Conservation (phyloP, 2,888 invertebrate species). For the Seladonia tumulorum region DNA sequence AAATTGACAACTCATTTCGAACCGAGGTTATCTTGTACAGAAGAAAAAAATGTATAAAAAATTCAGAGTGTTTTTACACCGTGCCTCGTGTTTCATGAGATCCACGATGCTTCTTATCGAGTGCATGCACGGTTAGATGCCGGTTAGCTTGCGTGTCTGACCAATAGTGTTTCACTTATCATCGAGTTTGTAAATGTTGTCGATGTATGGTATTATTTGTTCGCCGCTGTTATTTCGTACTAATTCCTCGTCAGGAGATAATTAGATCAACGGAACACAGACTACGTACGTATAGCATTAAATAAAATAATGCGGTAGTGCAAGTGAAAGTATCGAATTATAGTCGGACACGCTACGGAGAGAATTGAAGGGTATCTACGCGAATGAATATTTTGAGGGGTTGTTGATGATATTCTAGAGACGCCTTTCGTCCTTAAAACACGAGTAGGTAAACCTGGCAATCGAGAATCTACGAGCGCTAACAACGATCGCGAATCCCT, state of each 20-base stretch:
- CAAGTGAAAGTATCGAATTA: not conserved
- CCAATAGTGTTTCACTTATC: not conserved
- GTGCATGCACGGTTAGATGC: too few relatives aligned
- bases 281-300: not conserved
- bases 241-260: not conserved
- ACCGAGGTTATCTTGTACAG: not conserved
- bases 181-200: not conserved
- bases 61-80: not conserved
- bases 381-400: not conserved
- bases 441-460: not conserved
- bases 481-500: not conserved
- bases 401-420: not conserved
- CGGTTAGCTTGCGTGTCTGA: conserved; percentile 11
- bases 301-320: too few relatives aligned
- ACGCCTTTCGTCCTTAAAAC: not conserved
- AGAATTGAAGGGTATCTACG: not conserved
- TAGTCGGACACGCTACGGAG: not conserved
- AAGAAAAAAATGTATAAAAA: not conserved
- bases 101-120: not conserved
- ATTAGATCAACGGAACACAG: not conserved
- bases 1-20: not conserved
- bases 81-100: not conserved
- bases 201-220: not conserved
- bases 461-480: not conserved
- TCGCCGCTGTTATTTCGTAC: not conserved